These are phyloP conservation scores for Neolamprologus sp. DNA, from an alignment of 2,113 vertebrate genomes.

Conservation along the genomic window DNA sequence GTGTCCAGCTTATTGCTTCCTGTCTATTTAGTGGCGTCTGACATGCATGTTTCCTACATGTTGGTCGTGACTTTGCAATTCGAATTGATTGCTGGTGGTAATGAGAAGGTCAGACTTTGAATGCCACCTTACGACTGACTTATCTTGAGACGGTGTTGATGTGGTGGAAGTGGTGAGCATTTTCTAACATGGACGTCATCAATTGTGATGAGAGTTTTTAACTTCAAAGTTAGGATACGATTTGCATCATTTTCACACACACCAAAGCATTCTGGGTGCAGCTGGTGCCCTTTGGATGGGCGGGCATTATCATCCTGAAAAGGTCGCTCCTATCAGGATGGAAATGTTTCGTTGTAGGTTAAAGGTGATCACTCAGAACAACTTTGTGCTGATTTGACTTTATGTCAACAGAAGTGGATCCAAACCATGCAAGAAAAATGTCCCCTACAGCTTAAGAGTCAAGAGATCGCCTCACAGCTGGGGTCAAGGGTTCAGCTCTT, in stretches of 20 bases:
- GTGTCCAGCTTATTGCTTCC: not conserved
- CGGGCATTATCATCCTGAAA: not conserved
- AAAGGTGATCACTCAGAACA: not conserved
- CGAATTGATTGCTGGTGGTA: not conserved
- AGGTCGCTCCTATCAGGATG: not conserved
- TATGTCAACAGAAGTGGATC: not conserved
- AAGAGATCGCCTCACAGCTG: not conserved
- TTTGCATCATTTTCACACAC: not conserved
- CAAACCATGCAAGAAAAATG: not conserved
- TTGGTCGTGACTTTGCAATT: not conserved
- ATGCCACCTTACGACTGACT: not conserved
- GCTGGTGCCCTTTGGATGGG: not conserved
- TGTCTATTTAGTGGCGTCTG: not conserved
- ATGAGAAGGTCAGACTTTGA: not conserved
- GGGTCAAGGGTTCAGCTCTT: not conserved
- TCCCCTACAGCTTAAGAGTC: not conserved
- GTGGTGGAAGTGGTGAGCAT: not conserved
- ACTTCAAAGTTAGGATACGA: not conserved
- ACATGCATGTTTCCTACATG: not conserved
- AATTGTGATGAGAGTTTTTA: not conserved
- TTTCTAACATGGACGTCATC: not conserved
- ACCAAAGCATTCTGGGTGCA: not conserved
- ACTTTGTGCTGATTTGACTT: not conserved
- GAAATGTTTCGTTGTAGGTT: not conserved
- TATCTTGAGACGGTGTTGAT: fast-evolving